These are phyloP conservation scores for Lasioglossum figueresi DNA, from an alignment of 2,888 invertebrate species.

Conservation along the genomic window DNA sequence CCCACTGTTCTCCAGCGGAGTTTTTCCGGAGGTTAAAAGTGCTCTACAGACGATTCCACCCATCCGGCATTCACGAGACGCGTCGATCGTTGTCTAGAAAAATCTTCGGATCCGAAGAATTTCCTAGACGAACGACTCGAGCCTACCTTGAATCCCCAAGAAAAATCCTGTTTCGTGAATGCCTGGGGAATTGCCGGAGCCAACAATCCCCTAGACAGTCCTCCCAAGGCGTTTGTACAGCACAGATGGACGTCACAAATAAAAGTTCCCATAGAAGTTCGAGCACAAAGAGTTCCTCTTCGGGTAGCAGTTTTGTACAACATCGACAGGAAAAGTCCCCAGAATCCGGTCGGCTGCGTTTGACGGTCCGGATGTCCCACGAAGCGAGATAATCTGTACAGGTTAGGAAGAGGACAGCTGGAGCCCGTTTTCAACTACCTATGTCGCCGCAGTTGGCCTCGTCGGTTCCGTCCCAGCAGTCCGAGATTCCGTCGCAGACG, in stretches of 20 bases:
- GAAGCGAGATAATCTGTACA: conserved; percentile 40
- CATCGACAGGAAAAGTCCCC: not conserved
- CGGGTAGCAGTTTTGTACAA: conserved; percentile 33
- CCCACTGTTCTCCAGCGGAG: not conserved
- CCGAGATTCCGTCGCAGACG: conserved; percentile 86
- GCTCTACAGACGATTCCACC: not conserved
- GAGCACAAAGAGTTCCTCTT: conserved; percentile 14
- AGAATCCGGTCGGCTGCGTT: not conserved
- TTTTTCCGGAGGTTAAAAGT: not conserved
- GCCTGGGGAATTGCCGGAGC: not conserved
- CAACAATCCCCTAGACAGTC: not conserved
- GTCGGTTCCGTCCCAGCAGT: conserved; percentile 87
- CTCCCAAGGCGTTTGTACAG: conserved; percentile 51
- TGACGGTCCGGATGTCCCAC: conserved; percentile 28
- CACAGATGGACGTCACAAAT: conserved; percentile 40
- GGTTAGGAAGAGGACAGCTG: not conserved
- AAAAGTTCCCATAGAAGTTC: not conserved
- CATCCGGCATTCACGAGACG: not conserved
- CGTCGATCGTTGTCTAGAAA: not conserved
- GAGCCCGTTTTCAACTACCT: conserved; percentile 59
- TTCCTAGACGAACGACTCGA: not conserved
- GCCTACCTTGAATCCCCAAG: not conserved
- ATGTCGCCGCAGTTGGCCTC: conserved; percentile 82
- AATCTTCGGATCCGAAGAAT: not conserved
- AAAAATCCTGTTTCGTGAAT: not conserved